Evolutionary conservation across 2,797 vertebrate species (phyloP).

Genomic region (Sarcoramphus papa): DNA sequence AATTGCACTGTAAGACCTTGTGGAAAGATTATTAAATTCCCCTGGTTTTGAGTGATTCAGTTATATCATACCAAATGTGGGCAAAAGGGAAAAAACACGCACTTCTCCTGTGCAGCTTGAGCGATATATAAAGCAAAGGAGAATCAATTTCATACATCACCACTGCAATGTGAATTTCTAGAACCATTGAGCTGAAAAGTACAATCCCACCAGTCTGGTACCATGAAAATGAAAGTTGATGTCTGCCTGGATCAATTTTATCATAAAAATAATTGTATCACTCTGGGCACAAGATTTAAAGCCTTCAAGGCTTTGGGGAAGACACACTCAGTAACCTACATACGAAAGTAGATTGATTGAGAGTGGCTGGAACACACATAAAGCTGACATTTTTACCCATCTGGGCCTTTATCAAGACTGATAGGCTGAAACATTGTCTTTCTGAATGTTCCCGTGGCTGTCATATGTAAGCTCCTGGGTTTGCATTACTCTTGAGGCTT

Average conservation of each 20-base stretch:
- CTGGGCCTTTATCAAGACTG: conserved; percentile 4
- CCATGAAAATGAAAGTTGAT: conserved; percentile 56
- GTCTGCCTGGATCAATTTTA: conserved; percentile 48
- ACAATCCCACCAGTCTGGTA: conserved; percentile 59
- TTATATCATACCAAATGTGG: neutral
- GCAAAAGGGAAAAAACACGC: neutral
- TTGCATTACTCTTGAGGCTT: conserved; percentile 11
- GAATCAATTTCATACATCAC: conserved; percentile 41
- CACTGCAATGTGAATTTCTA: conserved; percentile 48
- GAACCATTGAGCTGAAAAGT: conserved; percentile 57
- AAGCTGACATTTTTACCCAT: conserved; percentile 17
- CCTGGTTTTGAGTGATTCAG: neutral
- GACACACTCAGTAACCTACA: conserved; percentile 36
- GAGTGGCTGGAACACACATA: conserved; percentile 25
- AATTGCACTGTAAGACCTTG: neutral
- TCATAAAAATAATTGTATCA: conserved; percentile 25
- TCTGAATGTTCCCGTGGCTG: neutral
- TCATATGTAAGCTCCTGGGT: conserved; percentile 13
- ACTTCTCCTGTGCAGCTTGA: neutral
- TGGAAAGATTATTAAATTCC: neutral
- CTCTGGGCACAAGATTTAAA: conserved; percentile 28
- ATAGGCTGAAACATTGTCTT: conserved; percentile 27
- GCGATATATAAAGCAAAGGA: conserved; percentile 12
- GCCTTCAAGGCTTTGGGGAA: conserved; percentile 29
- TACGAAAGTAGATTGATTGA: conserved; percentile 15